A percentile compares a stretch with the other conserved stretches of the same genome.
Evolutionary conservation across 2,113 vertebrate genomes (phyloP).

Genomic region (Bufo bufo): DNA sequence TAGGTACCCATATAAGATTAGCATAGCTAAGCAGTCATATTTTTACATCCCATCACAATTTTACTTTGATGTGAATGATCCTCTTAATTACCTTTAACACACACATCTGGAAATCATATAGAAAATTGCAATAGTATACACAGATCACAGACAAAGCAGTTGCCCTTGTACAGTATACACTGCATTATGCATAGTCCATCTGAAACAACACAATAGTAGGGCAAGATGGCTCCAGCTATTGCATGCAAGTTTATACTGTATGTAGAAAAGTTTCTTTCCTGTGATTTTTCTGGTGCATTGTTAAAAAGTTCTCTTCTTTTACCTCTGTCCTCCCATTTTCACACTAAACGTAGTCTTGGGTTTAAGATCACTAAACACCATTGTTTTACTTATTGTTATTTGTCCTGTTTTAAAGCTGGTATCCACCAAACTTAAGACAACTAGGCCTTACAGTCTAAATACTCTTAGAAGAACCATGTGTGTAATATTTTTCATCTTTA

Average conservation of each 20-base stretch:
- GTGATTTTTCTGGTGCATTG: neutral
- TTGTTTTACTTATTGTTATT: neutral
- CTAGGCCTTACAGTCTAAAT: neutral
- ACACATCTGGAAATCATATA: neutral
- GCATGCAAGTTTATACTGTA: neutral
- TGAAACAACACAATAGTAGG: no score
- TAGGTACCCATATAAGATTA: neutral
- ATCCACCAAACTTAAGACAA: neutral
- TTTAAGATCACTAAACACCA: neutral
- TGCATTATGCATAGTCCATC: neutral
- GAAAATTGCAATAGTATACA: neutral
- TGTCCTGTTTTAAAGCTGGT: neutral
- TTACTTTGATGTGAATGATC: neutral
- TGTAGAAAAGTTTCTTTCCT: neutral
- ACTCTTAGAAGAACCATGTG: neutral
- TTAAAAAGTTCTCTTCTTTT: neutral
- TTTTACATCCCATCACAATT: neutral
- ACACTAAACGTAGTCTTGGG: neutral
- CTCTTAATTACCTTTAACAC: neutral
- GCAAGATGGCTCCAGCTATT: neutral
- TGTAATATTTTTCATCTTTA: neutral
- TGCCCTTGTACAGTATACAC: neutral
- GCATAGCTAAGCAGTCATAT: neutral
- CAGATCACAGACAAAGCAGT: neutral
- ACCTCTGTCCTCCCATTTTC: neutral